Base-by-base conservation (phyloP, 2,113 vertebrate genomes). In the Numenius arquata region DNA sequence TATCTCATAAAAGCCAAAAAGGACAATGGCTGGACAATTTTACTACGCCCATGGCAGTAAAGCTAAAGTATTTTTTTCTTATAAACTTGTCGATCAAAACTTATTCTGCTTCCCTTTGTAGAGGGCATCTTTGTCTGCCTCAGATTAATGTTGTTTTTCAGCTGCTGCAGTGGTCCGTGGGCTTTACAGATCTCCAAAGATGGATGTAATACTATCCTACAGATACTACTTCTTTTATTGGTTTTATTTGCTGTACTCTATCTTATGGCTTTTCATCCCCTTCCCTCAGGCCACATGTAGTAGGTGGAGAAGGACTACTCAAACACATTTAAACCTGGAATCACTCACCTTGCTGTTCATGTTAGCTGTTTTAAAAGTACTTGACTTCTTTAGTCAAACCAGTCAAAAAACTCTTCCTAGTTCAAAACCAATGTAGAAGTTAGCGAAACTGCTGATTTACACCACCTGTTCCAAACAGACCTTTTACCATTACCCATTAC, bases 151-250 rank as follows among this genome's bases (percentile, higher is more conserved):
- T 30, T 85, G 16, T 30, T 96, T 91, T 85, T 77, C 70, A 79
- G 41, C 32, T 0, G 0, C 34, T 87, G 72, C 70, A 47, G 48
- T 79, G 52, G n/a, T 79, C 62, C 0, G 0, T 62, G 67, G 66
- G 50, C 32, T 96, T 91, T 87, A 62, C 80, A 76, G 77, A 93
- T 95, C 89, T 96, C 84, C n/a, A 79, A 93, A 95, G 89, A 70
- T 85, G 71, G 53, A 74, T 85, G 89, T 95, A 95, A 95, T 73
- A 38, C 0, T 0, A 82, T 85, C 93, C 84, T 92, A 88, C 84
- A 91, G 92, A 85, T 79, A 80, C 89, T 74, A 71, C 84, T 79
- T 36, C 80, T 83, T 89, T 93, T 95, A 96, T 96, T 95, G 87
- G 74, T 83, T 95, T 96, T 93, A 93, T 92, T 82, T 89, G 80